Evolutionary conservation across 2,797 vertebrate species (phyloP), one percentile per base, ranked within the genome.

Genomic region (Chaetophractus vellerosus): DNA sequence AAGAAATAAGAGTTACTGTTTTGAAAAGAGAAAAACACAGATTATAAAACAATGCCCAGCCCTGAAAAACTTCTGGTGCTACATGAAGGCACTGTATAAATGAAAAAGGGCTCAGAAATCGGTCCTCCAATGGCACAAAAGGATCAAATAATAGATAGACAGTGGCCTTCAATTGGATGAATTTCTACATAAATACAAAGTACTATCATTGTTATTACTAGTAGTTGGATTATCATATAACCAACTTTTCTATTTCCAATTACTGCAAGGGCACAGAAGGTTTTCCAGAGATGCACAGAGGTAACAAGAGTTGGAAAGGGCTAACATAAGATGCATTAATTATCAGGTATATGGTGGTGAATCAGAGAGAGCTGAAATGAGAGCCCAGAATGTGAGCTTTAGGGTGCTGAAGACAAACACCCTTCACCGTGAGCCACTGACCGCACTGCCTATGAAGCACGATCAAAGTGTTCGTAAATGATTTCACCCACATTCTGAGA

Each of bases 41-140:
- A 52, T 55, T 79, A 83, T 68, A 92, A 93, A 61, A 45, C 52
- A 91, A 96, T 90, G 89, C 93, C 57, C 26, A 90, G 55, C 19
- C 23, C 21, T 75, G 52, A 48, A 85, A 88, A 64, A 61, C 88
- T 88, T 86, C 28, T 66, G 88, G 55, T 36, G 23, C 38, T 89
- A 12, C 75, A 21, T 28, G 9, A 94, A 38, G 3, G 57, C 36
- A 71, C 15, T 88, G 28, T 48, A 57, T 38, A 93, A 94, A 85
- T 88, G 26, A 14, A 12, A 94, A 52, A 85, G 15, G 83, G 26
- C 19, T 95, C 14, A 66, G 41, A 93, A 91, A 93, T 71, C 88
- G 55, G 28, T 63, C 26, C 31, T 86, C 31, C 11, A 36, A 75
- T 26, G 11, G 45, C 9, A 72, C 24, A 61, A 24, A 48, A n/a